phyloP scores from a whole-genome alignment of 2,797 vertebrate genomes.

The Crocodylus rhombifer region DNA sequence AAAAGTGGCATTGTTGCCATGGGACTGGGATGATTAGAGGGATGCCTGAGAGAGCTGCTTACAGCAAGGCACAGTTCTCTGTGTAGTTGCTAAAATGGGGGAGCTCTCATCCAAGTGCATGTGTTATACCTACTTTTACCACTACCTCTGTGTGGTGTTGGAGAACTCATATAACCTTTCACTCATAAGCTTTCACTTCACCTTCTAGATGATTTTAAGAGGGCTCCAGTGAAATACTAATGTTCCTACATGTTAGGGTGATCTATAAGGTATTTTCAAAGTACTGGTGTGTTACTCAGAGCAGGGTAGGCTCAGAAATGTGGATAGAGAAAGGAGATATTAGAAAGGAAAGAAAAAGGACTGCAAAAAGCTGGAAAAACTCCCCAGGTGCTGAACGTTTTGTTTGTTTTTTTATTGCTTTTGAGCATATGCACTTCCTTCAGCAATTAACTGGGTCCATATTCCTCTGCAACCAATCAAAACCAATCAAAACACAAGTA shows the following conservation, averaged over 20 bases:
- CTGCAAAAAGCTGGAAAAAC: background rate
- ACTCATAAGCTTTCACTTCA: background rate
- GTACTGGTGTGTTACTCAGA: background rate
- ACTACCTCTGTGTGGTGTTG: background rate
- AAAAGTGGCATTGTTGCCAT: background rate
- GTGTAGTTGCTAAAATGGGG: rapidly evolving
- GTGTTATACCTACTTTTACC: background rate
- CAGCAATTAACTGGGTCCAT: constrained; percentile 18
- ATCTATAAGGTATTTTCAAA: constrained; percentile 34
- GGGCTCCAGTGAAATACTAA: background rate
- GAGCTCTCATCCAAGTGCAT: background rate
- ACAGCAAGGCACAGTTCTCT: background rate
- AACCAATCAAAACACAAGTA: constrained; percentile 43
- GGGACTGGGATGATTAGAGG: background rate
- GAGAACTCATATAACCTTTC: background rate
- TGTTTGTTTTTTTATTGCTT: background rate
- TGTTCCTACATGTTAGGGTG: constrained; percentile 48
- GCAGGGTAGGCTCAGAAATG: background rate
- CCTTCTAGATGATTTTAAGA: constrained; percentile 26
- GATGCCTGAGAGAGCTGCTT: background rate
- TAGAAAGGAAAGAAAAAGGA: constrained; percentile 10
- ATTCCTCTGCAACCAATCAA: constrained; percentile 21
- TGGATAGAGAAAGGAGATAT: background rate
- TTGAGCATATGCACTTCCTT: background rate
- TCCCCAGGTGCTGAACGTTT: constrained; percentile 28